phyloP scores from a whole-genome alignment of 2,797 vertebrate species.

The Gobionotothen gibberifrons region DNA sequence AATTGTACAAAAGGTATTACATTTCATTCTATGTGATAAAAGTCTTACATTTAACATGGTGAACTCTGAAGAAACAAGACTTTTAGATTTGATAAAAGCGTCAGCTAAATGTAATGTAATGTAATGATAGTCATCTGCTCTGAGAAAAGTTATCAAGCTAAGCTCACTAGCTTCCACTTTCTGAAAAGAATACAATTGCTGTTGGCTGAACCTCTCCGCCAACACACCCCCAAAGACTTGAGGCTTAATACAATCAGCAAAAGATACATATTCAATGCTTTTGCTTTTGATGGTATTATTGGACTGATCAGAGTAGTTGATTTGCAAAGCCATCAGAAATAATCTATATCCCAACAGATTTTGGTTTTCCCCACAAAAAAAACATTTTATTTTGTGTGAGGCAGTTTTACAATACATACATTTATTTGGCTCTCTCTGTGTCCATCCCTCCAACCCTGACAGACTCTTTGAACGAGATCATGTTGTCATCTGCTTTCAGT shows the following conservation, averaged over 20 bases:
- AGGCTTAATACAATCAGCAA: background rate
- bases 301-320: background rate
- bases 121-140: background rate
- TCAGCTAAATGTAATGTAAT: no score
- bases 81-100: no score
- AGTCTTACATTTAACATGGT: no score
- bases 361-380: constrained; percentile 7
- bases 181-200: no score
- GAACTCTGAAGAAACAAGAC: no score
- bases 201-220: background rate
- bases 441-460: constrained; percentile 35
- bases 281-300: background rate
- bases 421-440: constrained; percentile 19
- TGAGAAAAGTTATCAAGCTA: background rate
- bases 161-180: background rate
- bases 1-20: no score
- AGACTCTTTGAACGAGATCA: constrained; percentile 64
- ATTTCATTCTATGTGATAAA: no score
- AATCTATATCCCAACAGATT: constrained; percentile 9
- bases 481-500: constrained; percentile 72
- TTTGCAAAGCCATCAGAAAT: constrained; percentile 1
- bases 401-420: constrained; percentile 5
- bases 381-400: background rate
- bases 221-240: no score
- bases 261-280: background rate